Evolutionary conservation across 1,140 invertebrate species (phyloP).

Genomic region (Kradibia gibbosae): DNA sequence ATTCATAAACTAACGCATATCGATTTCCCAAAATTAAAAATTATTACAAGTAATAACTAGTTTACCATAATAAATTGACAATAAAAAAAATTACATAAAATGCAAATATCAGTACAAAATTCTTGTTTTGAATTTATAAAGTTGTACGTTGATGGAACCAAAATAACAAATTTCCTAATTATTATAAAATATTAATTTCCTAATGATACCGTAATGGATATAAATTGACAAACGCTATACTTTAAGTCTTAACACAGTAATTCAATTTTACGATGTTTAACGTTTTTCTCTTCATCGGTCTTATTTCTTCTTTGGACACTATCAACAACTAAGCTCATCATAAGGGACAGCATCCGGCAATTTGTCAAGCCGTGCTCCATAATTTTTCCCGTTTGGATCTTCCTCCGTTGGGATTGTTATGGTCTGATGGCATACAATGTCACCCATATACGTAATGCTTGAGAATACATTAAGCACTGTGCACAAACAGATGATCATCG

Average conservation of each 20-base stretch:
- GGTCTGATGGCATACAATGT: background rate
- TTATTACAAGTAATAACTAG: too few relatives aligned
- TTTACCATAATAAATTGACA: too few relatives aligned
- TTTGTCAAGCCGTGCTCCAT: constrained; percentile 23
- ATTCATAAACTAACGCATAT: too few relatives aligned
- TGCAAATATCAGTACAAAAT: too few relatives aligned
- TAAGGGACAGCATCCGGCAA: background rate
- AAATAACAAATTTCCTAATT: background rate
- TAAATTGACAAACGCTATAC: background rate
- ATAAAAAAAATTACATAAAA: too few relatives aligned
- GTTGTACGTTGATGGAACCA: background rate
- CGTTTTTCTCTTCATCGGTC: background rate
- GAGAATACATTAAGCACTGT: background rate
- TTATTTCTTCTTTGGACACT: background rate
- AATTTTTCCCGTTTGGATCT: background rate
- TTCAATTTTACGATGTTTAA: constrained; percentile 12
- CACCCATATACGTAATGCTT: background rate
- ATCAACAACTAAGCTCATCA: background rate
- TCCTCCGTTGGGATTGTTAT: constrained; percentile 4
- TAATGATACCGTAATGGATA: background rate
- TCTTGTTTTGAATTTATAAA: too few relatives aligned
- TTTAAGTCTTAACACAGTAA: background rate
- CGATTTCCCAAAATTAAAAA: too few relatives aligned
- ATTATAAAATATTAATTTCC: background rate
- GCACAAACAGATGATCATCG: background rate